Base-by-base conservation (phyloP, 2,888 invertebrate species). In the Pachymerium ferrugineum region DNA sequence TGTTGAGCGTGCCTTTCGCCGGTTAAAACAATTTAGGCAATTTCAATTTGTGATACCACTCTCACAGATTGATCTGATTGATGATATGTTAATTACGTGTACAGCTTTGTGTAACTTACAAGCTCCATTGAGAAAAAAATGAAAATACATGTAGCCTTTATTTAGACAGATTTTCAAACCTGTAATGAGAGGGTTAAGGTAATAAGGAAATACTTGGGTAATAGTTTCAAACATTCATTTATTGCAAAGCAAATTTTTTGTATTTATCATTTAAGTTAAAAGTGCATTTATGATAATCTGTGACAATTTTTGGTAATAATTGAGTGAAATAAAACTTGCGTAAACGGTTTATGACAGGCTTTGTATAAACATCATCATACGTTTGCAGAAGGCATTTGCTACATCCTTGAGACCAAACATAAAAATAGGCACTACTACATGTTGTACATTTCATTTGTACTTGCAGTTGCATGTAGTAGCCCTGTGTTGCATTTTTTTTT, bases 221-320 rank as follows among this genome's bases (percentile, higher is more conserved):
- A n/a, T n/a, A n/a, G n/a, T n/a, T n/a, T n/a, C n/a, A n/a, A n/a
- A 12, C 12, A 35, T 35, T 35, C 38, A 12, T 35, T 12, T 12
- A 10, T 12, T 12, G 12, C 38, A 35, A 35, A 35, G 12, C 38
- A 35, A 35, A 35, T 35, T 35, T 35, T 12, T 12, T 35, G 38
- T 12, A 35, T 54, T 8, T 19, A 54, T 54, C 8, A 12, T 19
- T 12, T 19, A 8, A 16, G 8, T 8, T 8, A 16, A 8, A 22
- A n/a, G 62, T 12, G 8, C 19, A 16, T 8, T 6, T 12, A n/a
- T 54, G 8, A 12, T 16, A 22, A 54, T 54, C 62, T 10, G 10
- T 54, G 6, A 54, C 62, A 54, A 54, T 54, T 54, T 54, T 54
- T n/a, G 62, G 62, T 54, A 54, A 19, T 19, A 54, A 54, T n/a